Evolutionary conservation across 2,113 vertebrate genomes (phyloP).

Genomic region (Baryphthengus martii): DNA sequence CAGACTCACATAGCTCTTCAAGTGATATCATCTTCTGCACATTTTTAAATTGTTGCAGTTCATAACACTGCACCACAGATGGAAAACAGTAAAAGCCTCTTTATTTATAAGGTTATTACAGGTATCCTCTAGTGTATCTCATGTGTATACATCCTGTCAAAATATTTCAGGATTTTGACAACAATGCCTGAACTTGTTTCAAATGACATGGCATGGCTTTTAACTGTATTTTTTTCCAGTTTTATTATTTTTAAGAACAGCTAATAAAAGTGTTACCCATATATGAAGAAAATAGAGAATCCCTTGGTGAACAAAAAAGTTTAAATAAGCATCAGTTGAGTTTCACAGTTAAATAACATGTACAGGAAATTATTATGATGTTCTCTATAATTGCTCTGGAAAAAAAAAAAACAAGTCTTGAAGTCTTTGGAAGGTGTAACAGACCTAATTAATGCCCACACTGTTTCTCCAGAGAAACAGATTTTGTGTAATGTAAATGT

Average conservation of each 20-base stretch:
- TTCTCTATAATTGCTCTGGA: conserved; percentile 53
- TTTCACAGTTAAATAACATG: conserved; percentile 51
- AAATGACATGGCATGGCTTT: conserved; percentile 48
- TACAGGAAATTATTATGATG: conserved; percentile 55
- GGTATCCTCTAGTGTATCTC: conserved; percentile 33
- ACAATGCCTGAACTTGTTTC: conserved; percentile 27
- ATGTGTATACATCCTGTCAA: conserved; percentile 45
- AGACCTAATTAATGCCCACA: conserved; percentile 64
- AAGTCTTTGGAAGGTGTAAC: conserved; percentile 52
- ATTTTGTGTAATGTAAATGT: conserved; percentile 57
- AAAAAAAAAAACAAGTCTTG: conserved; percentile 21
- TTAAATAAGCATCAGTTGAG: conserved; percentile 31
- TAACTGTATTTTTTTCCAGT: conserved; percentile 25
- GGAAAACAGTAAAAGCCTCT: conserved; percentile 48
- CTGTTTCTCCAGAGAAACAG: conserved; percentile 56
- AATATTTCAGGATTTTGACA: conserved; percentile 53
- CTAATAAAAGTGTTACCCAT: neutral
- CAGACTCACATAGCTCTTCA: neutral
- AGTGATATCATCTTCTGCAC: neutral
- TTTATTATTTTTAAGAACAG: conserved; percentile 5
- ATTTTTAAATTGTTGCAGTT: conserved; percentile 28
- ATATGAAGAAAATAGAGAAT: conserved; percentile 2
- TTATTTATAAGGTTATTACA: conserved; percentile 58
- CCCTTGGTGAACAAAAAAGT: conserved; percentile 1
- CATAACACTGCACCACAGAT: neutral